Evolutionary conservation across 2,113 vertebrate species (phyloP), one percentile per base, ranked within the genome.

Genomic region (Suricata suricatta): DNA sequence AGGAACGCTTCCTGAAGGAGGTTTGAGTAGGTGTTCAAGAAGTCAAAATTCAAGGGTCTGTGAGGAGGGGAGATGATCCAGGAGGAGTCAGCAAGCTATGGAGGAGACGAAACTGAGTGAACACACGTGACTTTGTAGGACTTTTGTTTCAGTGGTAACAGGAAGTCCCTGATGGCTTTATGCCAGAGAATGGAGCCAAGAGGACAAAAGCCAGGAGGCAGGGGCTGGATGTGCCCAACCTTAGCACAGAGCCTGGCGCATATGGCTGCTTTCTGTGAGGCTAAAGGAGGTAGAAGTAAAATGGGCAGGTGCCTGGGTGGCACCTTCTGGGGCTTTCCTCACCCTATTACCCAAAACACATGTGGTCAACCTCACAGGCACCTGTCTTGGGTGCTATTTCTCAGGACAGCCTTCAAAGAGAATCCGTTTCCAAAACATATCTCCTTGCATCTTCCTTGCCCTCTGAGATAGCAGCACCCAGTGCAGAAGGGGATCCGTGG

Each of bases 1-100:
- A 63, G 47, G 86, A 82, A 93, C 29, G 27, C 76, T 95, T 93
- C 81, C 80, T 15, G 60, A 31, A 68, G 66, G 54, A 90, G 35
- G 38, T 25, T 5, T 1, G 21, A 54, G 13, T 11, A 35, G n/a
- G 17, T 63, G 10, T 57, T 52, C 41, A 63, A 5, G 31, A 57
- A 50, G 13, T 35, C 29, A 50, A 38, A 47, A 54, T 35, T 19
- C 16, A 33, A 47, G 4, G 17, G 31, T 81, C 54, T 52, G 14
- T 5, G 16, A 54, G 21, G 15, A 27, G 21, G 5, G 9, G 14
- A 23, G 35, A 33, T 5, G 35, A 23, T 4, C 4, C 33, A n/a
- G 9, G 25, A 54, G 47, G 21, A 74, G n/a, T 44, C 1, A 15
- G 10, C 66, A 1, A 66, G 15, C 23, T 79, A 7, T 15, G 3